A percentile compares a stretch with the other conserved stretches of the same genome.
Evolutionary conservation across 2,797 vertebrate species (phyloP).

Genomic region (Phylloscopus collybita): DNA sequence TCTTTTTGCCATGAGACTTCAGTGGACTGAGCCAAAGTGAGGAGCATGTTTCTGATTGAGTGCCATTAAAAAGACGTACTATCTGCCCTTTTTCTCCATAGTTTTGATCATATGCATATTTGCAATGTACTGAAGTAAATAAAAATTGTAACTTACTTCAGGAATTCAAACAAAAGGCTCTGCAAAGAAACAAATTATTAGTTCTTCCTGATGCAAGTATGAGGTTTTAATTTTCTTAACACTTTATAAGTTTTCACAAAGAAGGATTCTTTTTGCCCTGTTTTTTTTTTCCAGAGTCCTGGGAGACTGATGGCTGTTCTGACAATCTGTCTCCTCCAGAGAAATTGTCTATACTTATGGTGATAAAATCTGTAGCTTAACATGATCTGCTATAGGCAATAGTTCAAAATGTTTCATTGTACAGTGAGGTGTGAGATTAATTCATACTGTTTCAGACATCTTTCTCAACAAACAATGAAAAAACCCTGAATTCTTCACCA

Average conservation of each 20-base stretch:
- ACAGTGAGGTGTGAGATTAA: not conserved
- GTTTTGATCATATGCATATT: not conserved
- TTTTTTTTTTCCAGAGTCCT: not conserved
- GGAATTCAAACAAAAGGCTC: not conserved
- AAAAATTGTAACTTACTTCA: not conserved
- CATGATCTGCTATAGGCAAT: not conserved
- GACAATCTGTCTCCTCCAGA: not conserved
- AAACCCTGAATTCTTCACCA: not conserved
- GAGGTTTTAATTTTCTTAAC: not conserved
- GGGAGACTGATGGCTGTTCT: not conserved
- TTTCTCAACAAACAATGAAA: not conserved
- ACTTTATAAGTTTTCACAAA: not conserved
- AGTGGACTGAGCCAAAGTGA: not conserved
- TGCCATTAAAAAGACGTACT: not conserved
- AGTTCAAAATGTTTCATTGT: not conserved
- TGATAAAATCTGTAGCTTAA: not conserved
- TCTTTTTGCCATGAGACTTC: not conserved
- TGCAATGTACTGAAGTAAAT: not conserved
- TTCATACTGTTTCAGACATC: not conserved
- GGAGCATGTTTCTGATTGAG: not conserved
- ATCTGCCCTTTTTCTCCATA: not conserved
- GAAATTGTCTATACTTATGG: not conserved
- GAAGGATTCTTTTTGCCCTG: not conserved
- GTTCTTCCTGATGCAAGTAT: not conserved
- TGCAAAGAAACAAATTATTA: not conserved